These are phyloP conservation scores for Plodia interpunctella DNA, from an alignment of 1,140 invertebrate species.

Conservation along the genomic window DNA sequence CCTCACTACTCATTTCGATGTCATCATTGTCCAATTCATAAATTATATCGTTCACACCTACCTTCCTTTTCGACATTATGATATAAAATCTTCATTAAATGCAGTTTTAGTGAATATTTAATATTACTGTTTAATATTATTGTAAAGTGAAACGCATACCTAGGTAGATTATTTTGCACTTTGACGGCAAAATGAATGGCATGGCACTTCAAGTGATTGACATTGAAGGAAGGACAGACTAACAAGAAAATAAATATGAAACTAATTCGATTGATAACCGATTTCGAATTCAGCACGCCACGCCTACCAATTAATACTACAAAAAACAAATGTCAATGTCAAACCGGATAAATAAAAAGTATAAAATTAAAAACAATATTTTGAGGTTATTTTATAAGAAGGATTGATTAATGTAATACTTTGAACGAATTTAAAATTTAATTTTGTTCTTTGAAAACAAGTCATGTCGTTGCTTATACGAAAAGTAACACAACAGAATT, in stretches of 20 bases:
- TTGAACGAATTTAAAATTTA: not conserved
- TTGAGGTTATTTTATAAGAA: too few relatives aligned
- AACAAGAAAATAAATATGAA: too few relatives aligned
- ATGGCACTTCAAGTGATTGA: too few relatives aligned
- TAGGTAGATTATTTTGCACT: not conserved
- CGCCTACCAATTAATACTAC: too few relatives aligned
- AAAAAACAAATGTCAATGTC: too few relatives aligned
- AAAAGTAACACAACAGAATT: conserved; percentile 43
- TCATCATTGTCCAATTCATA: conserved; percentile 73
- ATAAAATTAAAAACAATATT: not conserved
- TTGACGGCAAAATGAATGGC: conserved; percentile 7
- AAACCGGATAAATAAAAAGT: too few relatives aligned
- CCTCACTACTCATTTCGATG: conserved; percentile 54
- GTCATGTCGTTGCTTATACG: conserved; percentile 48
- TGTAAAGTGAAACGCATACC: not conserved
- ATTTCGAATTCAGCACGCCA: too few relatives aligned
- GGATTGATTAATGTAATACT: too few relatives aligned
- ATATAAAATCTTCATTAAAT: conserved; percentile 8
- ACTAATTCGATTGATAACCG: too few relatives aligned
- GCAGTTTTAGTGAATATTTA: not conserved
- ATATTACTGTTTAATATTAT: too few relatives aligned
- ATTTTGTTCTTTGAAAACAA: not conserved
- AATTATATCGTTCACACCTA: conserved; percentile 64
- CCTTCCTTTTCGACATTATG: conserved; percentile 63
- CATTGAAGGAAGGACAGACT: too few relatives aligned